Conservation (phyloP, 1,140 invertebrate genomes). For the Panonychus citri region DNA sequence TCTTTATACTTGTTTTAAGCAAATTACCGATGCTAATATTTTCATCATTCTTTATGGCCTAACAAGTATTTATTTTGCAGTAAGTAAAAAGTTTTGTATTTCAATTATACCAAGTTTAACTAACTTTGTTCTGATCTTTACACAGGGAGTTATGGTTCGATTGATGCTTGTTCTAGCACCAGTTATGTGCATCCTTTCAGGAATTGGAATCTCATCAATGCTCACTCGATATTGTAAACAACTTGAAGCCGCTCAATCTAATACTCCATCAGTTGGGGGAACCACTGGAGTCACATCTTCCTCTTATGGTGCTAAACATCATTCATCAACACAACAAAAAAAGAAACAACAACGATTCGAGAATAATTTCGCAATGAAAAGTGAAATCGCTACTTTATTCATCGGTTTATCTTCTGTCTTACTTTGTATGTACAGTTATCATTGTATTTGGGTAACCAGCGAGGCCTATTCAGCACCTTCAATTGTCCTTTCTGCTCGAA, state of each 20-base stretch:
- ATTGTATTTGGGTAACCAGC: conserved; percentile 98
- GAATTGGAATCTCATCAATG: conserved; percentile 72
- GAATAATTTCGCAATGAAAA: conserved; percentile 57
- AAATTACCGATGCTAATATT: conserved; percentile 82
- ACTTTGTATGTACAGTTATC: conserved; percentile 73
- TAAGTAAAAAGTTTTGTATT: conserved; percentile 27
- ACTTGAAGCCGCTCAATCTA: conserved; percentile 29
- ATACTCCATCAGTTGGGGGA: not conserved
- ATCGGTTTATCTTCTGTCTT: conserved; percentile 58
- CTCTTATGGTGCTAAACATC: not conserved
- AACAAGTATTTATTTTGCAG: conserved; percentile 92
- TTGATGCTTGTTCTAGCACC: conserved; percentile 90
- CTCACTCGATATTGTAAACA: conserved; percentile 76
- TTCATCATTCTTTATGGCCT: conserved; percentile 92
- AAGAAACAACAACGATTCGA: conserved; percentile 44
- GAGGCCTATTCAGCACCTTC: conserved; percentile 93
- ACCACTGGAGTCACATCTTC: not conserved
- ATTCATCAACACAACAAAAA: conserved; percentile 14
- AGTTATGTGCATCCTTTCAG: conserved; percentile 88
- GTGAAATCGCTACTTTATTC: conserved; percentile 65
- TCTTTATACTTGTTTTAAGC: conserved; percentile 82
- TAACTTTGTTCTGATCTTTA: not conserved
- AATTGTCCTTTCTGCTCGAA: conserved; percentile 81
- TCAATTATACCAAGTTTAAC: not conserved
- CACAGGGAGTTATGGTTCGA: conserved; percentile 86